Base-by-base conservation (phyloP, 2,888 invertebrate species). In the Callyntrura guangdongensis region DNA sequence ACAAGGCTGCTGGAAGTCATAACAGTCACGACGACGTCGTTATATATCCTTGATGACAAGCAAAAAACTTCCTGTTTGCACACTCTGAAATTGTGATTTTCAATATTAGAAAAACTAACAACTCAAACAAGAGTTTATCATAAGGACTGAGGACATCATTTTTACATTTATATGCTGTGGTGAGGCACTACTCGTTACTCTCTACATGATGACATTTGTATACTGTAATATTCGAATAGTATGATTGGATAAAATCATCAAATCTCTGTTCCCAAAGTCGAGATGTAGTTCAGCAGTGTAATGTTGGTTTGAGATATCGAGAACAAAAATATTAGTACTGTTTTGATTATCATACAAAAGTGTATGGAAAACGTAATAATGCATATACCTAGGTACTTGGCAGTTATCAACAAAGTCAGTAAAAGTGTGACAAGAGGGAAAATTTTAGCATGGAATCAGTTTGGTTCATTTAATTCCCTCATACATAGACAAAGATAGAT, bases 261-360 rank as follows among this genome's bases (percentile, higher is more conserved):
- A 67, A 67, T 27, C 12, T 20, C 9, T 20, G 14, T n/a, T n/a
- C 14, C 17, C 20, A 27, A 27, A 12, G 9, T 22, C 22, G 9
- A 22, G 14, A 74, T 14, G 5, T 77, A 56, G 77, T 56, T 12
- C 77, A 77, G 14, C n/a, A 25, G 77, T 77, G 49, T 74, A 74
- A 49, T 47, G n/a, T 45, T 74, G 36, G 6, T 56, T 53, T 3
- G 8, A 53, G 9, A 12, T 77, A 77, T 77, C 86, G 74, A 74
- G 86, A 61, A 77, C 86, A 59, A 77, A 77, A 77, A 77, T 77
- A 77, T 77, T 77, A 77, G 14, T 25, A 17, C 17, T 69, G 53
- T 49, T 36, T 27, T 84, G 9, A 86, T 86, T 86, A 84, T 53
- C 84, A 69, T 67, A 61, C 47, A 79, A 45, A 17, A 47, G 1